Base-by-base conservation (phyloP, 2,888 invertebrate species). In the Meteorus cinctellus region DNA sequence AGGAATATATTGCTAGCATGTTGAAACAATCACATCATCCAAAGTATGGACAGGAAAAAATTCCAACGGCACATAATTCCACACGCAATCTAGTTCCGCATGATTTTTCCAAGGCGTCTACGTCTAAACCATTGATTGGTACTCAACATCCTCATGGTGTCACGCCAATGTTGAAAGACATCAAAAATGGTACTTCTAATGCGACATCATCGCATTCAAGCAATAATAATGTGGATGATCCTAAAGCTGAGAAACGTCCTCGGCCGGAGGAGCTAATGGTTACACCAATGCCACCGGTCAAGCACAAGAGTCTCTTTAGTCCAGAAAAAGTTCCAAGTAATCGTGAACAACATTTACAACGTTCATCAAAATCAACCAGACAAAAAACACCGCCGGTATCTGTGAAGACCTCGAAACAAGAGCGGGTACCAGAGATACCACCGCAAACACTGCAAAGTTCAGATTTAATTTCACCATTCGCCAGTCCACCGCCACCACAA, bases 261-360 rank as follows among this genome's bases (percentile, higher is more conserved):
- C 86, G 80, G 71, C 84, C 84, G n/a, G 84, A 85, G 0, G 84
- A 85, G 4, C 45, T 74, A 45, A n/a, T 48, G 2, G 72, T 74
- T 60, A 0, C 71, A 72, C 34, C 74, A 77, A 27, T 76, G 69
- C 89, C 80, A 31, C 41, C 75, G 66, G 72, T 48, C 36, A 80
- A 87, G 41, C 88, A 87, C 48, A 88, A 86, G 62, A 94, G 94
- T 16, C 85, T 94, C 45, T 94, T 94, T 86, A 94, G 94, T 3
- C 94, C 94, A 0, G 94, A 94, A 78, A 93, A 92, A 0, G 91
- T 92, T 0, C 92, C 92, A 6, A 86, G 89, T 3, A 90, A 88
- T 5, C 90, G 90, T 0, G 91, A 92, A n/a, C 87, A 81, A 83
- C 80, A 84, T 86, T 27, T 75, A 72, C 79, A 62, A 85, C 86